Evolutionary conservation across 2,113 vertebrate species (phyloP).

Genomic region (Tricholaema leucomelas): DNA sequence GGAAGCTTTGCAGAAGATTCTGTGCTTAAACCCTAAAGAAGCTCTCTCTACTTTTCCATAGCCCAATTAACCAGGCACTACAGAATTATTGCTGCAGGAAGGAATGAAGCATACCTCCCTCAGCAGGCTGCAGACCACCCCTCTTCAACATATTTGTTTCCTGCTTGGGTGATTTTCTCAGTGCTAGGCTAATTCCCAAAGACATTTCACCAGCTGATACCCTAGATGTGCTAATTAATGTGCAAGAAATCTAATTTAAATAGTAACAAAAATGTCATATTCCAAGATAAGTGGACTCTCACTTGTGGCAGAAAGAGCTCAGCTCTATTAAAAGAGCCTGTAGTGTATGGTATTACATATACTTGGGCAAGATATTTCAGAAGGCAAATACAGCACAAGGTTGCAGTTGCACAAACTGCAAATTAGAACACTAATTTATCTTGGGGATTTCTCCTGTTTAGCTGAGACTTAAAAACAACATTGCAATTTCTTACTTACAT

Average conservation of each 20-base stretch:
- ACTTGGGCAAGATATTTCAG: neutral
- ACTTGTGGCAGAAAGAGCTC: neutral
- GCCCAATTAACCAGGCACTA: neutral
- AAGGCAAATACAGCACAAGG: neutral
- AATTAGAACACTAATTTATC: neutral
- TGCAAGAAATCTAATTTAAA: slow-evolving; percentile 34
- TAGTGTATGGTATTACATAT: neutral
- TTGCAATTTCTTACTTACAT: neutral
- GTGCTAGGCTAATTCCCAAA: slow-evolving; percentile 35
- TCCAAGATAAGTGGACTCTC: neutral
- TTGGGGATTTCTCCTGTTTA: neutral
- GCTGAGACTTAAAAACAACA: neutral
- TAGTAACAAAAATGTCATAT: slow-evolving; percentile 16
- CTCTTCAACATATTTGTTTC: slow-evolving; percentile 34
- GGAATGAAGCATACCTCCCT: neutral
- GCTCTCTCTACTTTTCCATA: neutral
- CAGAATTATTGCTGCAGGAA: slow-evolving; percentile 9
- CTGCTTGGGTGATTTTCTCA: slow-evolving; percentile 48
- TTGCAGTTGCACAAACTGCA: neutral
- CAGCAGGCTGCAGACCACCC: slow-evolving; percentile 39
- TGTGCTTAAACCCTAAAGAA: neutral
- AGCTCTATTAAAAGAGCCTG: neutral
- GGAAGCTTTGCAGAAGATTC: neutral
- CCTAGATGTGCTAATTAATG: slow-evolving; percentile 43
- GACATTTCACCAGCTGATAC: slow-evolving; percentile 58